Percentiles rank a stretch among this genome's conserved stretches.
These are phyloP conservation scores for Propithecus perrieri DNA, from an alignment of 2,797 vertebrate genomes.

Conservation along the genomic window DNA sequence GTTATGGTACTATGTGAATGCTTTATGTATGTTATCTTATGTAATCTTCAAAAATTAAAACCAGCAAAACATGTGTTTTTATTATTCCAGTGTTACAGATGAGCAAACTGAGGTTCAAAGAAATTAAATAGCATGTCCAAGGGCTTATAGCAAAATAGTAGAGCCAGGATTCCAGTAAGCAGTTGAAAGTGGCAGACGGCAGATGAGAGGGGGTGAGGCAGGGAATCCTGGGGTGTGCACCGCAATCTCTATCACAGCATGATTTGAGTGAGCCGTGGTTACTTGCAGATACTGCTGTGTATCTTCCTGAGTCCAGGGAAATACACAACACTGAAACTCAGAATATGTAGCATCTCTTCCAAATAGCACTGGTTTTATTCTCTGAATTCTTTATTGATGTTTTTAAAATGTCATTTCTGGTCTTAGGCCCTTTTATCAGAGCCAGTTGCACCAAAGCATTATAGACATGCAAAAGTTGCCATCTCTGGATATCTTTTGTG, in stretches of 20 bases:
- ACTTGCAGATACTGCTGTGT: neutral
- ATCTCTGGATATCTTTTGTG: neutral
- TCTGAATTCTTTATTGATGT: neutral
- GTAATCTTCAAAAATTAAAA: conserved; percentile 16
- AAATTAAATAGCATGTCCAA: neutral
- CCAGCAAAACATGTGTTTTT: neutral
- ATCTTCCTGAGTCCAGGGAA: neutral
- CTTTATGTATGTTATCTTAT: neutral
- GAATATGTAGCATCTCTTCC: neutral
- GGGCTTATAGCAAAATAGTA: neutral
- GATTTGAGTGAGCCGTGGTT: no score
- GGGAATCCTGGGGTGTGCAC: rapidly evolving
- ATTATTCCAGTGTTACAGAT: neutral
- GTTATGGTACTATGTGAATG: neutral
- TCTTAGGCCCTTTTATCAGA: neutral
- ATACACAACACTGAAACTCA: neutral
- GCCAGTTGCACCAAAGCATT: neutral
- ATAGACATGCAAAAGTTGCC: neutral
- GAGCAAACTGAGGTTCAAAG: neutral
- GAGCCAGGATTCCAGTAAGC: neutral
- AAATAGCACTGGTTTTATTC: neutral
- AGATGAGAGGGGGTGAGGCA: no score
- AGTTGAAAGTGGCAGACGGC: neutral
- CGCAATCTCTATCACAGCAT: neutral
- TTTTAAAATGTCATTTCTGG: neutral